A percentile compares a stretch with the other conserved stretches of the same genome.
These are phyloP conservation scores for Proteles cristata DNA, from an alignment of 2,113 vertebrate species.

Conservation along the genomic window DNA sequence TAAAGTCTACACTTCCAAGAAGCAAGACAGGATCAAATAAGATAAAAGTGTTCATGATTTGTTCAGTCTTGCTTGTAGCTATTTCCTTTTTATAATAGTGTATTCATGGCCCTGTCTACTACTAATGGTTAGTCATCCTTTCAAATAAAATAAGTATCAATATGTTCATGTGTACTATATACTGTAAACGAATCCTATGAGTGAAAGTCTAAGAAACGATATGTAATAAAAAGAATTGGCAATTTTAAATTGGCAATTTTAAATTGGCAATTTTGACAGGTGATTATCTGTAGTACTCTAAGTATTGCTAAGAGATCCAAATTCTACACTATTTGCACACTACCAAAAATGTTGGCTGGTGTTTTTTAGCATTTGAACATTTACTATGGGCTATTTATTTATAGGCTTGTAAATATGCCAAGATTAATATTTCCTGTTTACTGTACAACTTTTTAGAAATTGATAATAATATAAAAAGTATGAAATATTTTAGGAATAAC, in stretches of 20 bases:
- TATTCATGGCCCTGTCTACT: neutral
- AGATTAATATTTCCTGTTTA: neutral
- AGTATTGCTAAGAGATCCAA: constrained; percentile 22
- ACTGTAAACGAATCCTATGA: neutral
- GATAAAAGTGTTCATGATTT: neutral
- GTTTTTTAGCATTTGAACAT: neutral
- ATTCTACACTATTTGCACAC: neutral
- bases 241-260: neutral
- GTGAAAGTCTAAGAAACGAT: neutral
- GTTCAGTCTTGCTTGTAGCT: neutral
- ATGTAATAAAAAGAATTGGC: neutral
- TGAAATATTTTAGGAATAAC: neutral
- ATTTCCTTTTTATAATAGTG: neutral
- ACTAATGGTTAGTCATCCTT: neutral
- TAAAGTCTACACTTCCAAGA: neutral
- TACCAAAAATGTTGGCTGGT: neutral
- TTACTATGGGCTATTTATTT: neutral
- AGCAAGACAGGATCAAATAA: neutral
- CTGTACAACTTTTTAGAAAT: neutral
- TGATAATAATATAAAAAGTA: neutral
- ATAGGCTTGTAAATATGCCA: neutral
- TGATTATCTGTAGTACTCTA: neutral
- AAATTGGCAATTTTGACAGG: neutral
- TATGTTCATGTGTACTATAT: neutral
- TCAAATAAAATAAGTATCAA: constrained; percentile 31